Evolutionary conservation across 2,888 invertebrate species (phyloP), one percentile per base, ranked within the genome.

Genomic region (Enchytraeus crypticus): DNA sequence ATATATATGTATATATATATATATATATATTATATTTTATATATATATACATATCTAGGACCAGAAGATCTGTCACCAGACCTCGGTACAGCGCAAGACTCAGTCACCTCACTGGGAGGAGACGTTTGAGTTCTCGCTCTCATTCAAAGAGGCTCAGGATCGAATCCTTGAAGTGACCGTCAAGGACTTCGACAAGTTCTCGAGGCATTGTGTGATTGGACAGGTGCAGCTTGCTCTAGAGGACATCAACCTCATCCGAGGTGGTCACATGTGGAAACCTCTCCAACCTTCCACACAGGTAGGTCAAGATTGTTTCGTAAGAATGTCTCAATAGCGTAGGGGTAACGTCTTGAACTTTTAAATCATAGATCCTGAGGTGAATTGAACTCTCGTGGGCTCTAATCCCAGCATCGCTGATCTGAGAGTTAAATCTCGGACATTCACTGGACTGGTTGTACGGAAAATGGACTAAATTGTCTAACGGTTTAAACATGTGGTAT

Each of bases 171-270:
- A 80, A 69, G 74, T 81, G 59, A 73, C 75, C 29, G 73, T 81
- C 33, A 80, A 80, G 66, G 81, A 81, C 71, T 80, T 81, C 70
- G 80, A 80, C 70, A 80, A 79, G 67, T 80, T 73, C 69, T 79
- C 80, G 21, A 73, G 80, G 5, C 80, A 81, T 66, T 77, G 79
- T 66, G 76, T 79, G 54, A 76, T 81, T 34, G 81, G 81, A 3
- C 76, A 79, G 68, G 76, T 80, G 5, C 73, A 77, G 43, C 70
- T 80, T 46, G 76, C 77, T 1, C 72, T 80, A 33, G 74, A 71
- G 34, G 72, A 74, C 51, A 69, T 79, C 59, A 79, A 80, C 64
- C 71, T 80, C 33, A 73, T 79, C 57, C 78, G 79, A 66, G 80
- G 80, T 14, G 73, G 76, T 11, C 79, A 80, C 64, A 74, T 79